phyloP scores from a whole-genome alignment of 2,888 invertebrate genomes.

The Bhutanitis thaidina region DNA sequence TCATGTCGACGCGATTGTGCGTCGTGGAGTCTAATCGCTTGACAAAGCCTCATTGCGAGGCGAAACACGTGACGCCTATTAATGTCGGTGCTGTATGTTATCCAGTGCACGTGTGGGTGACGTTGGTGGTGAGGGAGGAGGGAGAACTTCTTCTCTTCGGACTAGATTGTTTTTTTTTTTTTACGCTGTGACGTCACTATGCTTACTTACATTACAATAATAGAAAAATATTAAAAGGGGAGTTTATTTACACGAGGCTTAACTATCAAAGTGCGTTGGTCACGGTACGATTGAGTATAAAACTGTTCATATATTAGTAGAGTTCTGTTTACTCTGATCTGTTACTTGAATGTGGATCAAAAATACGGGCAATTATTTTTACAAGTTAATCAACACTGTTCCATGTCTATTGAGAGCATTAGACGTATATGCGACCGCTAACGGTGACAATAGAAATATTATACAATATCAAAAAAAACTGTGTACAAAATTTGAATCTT shows the following conservation, averaged over 20 bases:
- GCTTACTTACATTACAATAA: slow-evolving; percentile 25
- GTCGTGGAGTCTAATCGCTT: no score
- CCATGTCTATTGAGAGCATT: not conserved
- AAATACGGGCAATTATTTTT: slow-evolving; percentile 13
- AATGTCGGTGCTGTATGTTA: no score
- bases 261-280: slow-evolving; percentile 16
- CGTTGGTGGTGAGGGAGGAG: no score
- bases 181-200: no score
- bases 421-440: slow-evolving; percentile 13
- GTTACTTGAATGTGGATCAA: slow-evolving; percentile 14
- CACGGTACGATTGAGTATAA: slow-evolving; percentile 10
- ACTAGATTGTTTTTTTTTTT: no score
- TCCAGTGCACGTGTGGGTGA: no score
- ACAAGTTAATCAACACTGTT: slow-evolving; percentile 5
- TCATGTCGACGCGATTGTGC: no score
- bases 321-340: no score
- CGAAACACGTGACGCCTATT: no score
- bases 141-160: no score
- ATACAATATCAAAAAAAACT: slow-evolving; percentile 35
- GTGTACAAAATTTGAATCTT: slow-evolving; percentile 32
- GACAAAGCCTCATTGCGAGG: no score
- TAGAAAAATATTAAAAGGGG: slow-evolving; percentile 36
- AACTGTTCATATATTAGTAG: not conserved
- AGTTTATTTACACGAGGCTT: slow-evolving; percentile 30
- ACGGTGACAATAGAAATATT: slow-evolving; percentile 24